Evolutionary conservation across 2,113 vertebrate species (phyloP).

Genomic region (Epinephelus cyanopodus): DNA sequence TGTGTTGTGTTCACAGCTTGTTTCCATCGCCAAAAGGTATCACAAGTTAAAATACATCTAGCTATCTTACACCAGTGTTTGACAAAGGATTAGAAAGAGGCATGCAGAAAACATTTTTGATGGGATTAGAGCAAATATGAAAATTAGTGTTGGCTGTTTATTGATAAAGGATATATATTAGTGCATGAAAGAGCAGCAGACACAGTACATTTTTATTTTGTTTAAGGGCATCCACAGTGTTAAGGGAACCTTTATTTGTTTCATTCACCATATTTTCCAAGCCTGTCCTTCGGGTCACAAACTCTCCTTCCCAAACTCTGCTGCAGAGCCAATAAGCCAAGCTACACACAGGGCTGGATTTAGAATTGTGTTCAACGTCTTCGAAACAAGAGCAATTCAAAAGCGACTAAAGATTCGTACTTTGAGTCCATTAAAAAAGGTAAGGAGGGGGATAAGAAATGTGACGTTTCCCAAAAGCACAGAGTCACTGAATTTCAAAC

Average conservation of each 20-base stretch:
- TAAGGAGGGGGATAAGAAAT: conserved; percentile 35
- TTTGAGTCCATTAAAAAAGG: conserved; percentile 61
- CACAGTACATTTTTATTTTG: neutral
- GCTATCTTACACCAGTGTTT: neutral
- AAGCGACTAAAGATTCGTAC: conserved; percentile 44
- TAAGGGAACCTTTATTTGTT: neutral
- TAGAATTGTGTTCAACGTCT: conserved; percentile 17
- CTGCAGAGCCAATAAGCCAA: conserved; percentile 1
- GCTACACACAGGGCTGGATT: conserved; percentile 19
- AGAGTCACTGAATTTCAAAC: conserved; percentile 59
- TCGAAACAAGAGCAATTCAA: conserved; percentile 39
- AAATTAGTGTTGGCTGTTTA: neutral
- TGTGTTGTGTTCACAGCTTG: too few relatives aligned
- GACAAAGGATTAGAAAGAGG: neutral
- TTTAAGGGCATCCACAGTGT: neutral
- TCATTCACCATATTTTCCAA: neutral
- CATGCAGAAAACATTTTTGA: neutral
- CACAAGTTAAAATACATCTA: too few relatives aligned
- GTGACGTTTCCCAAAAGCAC: conserved; percentile 57
- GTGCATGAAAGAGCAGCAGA: neutral
- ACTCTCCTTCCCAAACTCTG: neutral
- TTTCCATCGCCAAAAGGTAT: too few relatives aligned
- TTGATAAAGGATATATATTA: neutral
- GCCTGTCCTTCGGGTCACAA: neutral
- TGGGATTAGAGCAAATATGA: neutral